Conservation (phyloP, 2,797 vertebrate species). For the Pelobates cultripes region DNA sequence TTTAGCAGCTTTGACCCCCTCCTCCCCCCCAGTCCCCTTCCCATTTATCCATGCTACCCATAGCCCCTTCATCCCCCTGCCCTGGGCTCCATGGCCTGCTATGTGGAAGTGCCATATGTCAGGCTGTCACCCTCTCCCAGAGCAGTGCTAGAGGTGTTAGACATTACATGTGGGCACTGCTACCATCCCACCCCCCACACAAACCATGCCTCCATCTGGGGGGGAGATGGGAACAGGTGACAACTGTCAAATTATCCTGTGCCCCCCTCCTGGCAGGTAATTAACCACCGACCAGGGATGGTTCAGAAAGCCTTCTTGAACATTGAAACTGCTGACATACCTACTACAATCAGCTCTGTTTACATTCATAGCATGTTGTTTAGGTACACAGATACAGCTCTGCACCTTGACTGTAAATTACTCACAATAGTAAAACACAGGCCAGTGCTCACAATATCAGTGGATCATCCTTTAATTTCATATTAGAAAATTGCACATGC, state of each 20-base stretch:
- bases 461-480: no score
- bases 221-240: neutral
- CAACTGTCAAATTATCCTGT: slow-evolving; percentile 3
- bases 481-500: no score
- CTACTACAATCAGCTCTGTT: neutral
- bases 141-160: neutral
- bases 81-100: neutral
- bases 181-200: no score
- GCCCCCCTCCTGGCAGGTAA: neutral
- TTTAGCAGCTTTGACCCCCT: neutral
- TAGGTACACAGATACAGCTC: no score
- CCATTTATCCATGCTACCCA: neutral
- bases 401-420: no score
- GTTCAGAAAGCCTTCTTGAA: no score
- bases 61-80: neutral
- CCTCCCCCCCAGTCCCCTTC: no score
- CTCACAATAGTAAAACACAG: no score
- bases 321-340: no score
- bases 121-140: neutral
- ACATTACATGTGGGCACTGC: neutral
- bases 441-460: no score
- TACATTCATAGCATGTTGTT: neutral
- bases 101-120: slow-evolving; percentile 6
- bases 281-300: no score
- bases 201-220: neutral